These are phyloP conservation scores for Panorpa germanica DNA, from an alignment of 2,888 invertebrate species.

Conservation along the genomic window DNA sequence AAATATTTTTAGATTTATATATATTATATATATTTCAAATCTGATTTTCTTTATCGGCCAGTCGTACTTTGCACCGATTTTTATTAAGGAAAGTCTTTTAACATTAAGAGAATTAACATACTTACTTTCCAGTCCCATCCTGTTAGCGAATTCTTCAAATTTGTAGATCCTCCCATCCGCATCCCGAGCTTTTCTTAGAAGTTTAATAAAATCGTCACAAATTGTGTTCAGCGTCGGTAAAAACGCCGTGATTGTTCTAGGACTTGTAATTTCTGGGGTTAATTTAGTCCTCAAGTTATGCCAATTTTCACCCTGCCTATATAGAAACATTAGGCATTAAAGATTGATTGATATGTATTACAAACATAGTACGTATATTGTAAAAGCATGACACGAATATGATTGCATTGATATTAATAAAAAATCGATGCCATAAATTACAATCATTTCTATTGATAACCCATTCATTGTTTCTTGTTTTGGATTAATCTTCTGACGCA, in stretches of 20 bases:
- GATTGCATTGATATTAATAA: no score
- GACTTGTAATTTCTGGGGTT: slow-evolving; percentile 57
- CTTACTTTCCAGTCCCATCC: slow-evolving; percentile 63
- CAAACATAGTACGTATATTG: slow-evolving; percentile 1
- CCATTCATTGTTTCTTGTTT: no score
- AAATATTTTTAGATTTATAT: no score
- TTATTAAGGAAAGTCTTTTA: slow-evolving; percentile 24
- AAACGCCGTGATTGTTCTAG: slow-evolving; percentile 53
- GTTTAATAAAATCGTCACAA: slow-evolving; percentile 55
- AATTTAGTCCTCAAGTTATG: slow-evolving; percentile 48
- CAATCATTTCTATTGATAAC: no score
- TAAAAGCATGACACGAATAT: slow-evolving; percentile 1
- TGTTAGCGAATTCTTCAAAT: slow-evolving; percentile 56
- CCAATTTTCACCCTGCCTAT: slow-evolving; percentile 63
- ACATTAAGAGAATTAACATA: slow-evolving; percentile 13
- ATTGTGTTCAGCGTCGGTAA: slow-evolving; percentile 55
- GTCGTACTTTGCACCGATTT: slow-evolving; percentile 16
- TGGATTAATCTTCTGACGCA: no score
- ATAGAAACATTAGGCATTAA: slow-evolving; percentile 10
- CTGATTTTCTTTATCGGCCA: not conserved
- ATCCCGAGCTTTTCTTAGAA: slow-evolving; percentile 36
- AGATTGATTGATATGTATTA: not conserved
- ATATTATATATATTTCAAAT: slow-evolving; percentile 1
- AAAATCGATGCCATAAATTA: not conserved
- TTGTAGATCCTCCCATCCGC: slow-evolving; percentile 30